A percentile compares a stretch with the other conserved stretches of the same genome.
Evolutionary conservation across 2,888 invertebrate species (phyloP).

Genomic region (Lepidocyrtinus sp.): DNA sequence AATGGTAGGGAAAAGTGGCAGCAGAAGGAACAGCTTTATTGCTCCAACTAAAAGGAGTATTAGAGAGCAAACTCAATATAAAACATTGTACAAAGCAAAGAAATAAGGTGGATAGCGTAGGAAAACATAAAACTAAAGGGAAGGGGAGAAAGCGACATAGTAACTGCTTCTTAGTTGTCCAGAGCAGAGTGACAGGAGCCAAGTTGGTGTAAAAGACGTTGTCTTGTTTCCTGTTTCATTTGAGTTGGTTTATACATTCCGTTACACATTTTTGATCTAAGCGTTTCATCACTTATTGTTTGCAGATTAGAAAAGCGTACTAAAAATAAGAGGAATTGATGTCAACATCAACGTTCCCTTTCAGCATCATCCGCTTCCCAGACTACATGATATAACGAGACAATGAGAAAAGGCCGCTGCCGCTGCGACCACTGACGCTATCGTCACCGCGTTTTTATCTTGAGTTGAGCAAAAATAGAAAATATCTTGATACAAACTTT

Average conservation of each 20-base stretch:
- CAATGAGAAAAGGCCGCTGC: slow-evolving; percentile 18
- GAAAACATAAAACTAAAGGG: background rate
- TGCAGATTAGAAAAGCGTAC: background rate
- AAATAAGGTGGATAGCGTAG: background rate
- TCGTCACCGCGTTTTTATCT: background rate
- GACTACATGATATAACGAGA: slow-evolving; percentile 4
- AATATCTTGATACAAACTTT: too few relatives aligned
- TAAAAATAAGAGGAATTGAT: background rate
- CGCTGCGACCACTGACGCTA: background rate
- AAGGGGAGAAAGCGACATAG: background rate
- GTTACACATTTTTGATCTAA: background rate
- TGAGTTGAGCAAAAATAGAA: too few relatives aligned
- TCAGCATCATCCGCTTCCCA: slow-evolving; percentile 1
- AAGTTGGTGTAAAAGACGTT: slow-evolving; percentile 56
- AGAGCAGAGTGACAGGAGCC: slow-evolving; percentile 39
- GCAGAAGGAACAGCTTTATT: slow-evolving; percentile 13
- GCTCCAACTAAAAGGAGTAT: background rate
- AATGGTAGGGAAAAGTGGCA: slow-evolving; percentile 4
- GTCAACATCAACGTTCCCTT: background rate
- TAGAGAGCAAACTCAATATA: slow-evolving; percentile 6
- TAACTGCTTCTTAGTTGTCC: background rate
- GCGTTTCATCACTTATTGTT: background rate
- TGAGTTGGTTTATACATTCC: slow-evolving; percentile 13
- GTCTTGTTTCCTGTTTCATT: slow-evolving; percentile 47
- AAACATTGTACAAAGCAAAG: background rate